phyloP scores from a whole-genome alignment of 2,113 vertebrate genomes.

The Gymnarchus niloticus region DNA sequence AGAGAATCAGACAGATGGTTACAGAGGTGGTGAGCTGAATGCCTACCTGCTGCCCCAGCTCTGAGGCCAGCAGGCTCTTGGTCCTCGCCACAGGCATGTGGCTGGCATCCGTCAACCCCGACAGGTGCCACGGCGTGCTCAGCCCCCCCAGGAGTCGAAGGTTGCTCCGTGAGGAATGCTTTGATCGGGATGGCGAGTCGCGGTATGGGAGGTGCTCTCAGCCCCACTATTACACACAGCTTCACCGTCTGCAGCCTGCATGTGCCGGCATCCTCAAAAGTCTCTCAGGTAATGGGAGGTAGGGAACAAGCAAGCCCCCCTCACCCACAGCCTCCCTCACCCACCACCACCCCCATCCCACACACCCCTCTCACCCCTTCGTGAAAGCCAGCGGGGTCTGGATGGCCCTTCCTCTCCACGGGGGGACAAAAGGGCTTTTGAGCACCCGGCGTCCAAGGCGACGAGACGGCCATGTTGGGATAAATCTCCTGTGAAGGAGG shows the following conservation, averaged over 20 bases:
- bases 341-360: background rate
- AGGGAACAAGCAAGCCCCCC: constrained; percentile 45
- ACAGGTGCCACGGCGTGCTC: constrained; percentile 42
- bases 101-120: background rate
- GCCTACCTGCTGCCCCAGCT: background rate
- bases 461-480: constrained; percentile 42
- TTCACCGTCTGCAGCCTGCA: constrained; percentile 61
- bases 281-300: constrained; percentile 54
- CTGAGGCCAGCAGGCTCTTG: background rate
- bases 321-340: constrained; percentile 33
- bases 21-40: background rate
- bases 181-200: constrained; percentile 30
- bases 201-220: background rate
- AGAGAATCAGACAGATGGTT: background rate
- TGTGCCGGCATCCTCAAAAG: constrained; percentile 51
- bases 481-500: constrained; percentile 53
- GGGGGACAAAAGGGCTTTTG: constrained; percentile 59
- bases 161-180: constrained; percentile 43
- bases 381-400: constrained; percentile 44
- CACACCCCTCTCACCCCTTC: constrained; percentile 8
- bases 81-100: background rate
- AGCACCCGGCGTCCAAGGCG: constrained; percentile 37
- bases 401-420: constrained; percentile 51
- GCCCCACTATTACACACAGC: constrained; percentile 50
- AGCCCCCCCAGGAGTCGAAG: constrained; percentile 25